Base-by-base conservation (phyloP, 35 echinoderm and acorn worm species). In the Amphiura filiformis region DNA sequence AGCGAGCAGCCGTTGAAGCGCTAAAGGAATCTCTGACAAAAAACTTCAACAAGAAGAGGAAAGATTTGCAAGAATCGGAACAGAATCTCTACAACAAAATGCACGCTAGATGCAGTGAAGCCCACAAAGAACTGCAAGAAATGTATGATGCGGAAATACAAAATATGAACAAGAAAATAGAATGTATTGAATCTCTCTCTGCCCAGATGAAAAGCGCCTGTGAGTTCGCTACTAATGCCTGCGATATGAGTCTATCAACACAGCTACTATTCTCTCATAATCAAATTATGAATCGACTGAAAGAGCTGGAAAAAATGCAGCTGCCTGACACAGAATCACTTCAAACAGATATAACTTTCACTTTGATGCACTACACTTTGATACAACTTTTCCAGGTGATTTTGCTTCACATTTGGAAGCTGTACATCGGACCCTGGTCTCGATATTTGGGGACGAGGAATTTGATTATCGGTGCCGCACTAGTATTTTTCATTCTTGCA, bases 121-220 rank as follows among this genome's bases (percentile, higher is more conserved):
- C n/a, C n/a, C n/a, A n/a, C n/a, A n/a, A n/a, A n/a, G n/a, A n/a
- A n/a, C n/a, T n/a, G n/a, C n/a, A n/a, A n/a, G n/a, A n/a, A n/a
- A n/a, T n/a, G n/a, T n/a, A n/a, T n/a, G n/a, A n/a, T n/a, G n/a
- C n/a, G 44, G 44, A 52, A 11, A 20, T 20, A 11, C 44, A 52
- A 52, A 52, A 52, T 52, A 52, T 52, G 44, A 20, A 52, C 7
- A 20, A 20, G 20, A 7, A 52, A 7, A 11, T 52, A 11, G 20
- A 52, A 52, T 7, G 7, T 20, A 52, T 52, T 52, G 81, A 83
- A 30, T 83, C 81, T 0, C 17, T 83, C 13, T 15, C 20, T 4
- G 40, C 81, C 39, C 81, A 83, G 42, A 49, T 83, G 9, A 47
- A 83, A 17, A 49, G 39, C 20, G 81, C 81, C 2, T 83, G 81